These are phyloP conservation scores for Phalanger gymnotis DNA, from an alignment of 2,797 vertebrate genomes.

Conservation along the genomic window DNA sequence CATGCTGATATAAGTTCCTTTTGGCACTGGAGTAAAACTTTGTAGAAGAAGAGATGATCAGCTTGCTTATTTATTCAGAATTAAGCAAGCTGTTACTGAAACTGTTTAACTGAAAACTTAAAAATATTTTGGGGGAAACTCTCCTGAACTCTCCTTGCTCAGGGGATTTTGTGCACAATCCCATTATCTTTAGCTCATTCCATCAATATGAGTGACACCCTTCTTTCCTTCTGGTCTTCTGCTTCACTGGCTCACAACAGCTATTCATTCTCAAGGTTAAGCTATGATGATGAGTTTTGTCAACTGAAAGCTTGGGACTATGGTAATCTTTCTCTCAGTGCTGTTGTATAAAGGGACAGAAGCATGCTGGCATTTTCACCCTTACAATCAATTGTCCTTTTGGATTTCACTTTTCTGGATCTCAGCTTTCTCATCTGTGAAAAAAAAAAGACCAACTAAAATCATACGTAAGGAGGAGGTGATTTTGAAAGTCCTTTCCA, in stretches of 20 bases:
- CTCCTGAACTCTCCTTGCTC: constrained; percentile 12
- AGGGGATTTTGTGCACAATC: not conserved
- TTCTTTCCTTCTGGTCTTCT: constrained; percentile 15
- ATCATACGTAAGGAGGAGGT: not conserved
- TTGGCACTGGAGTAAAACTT: constrained; percentile 48
- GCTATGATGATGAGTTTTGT: not conserved
- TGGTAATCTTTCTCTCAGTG: constrained; percentile 16
- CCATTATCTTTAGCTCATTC: not conserved
- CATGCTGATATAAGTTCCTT: constrained; percentile 32
- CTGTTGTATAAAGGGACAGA: constrained; percentile 5
- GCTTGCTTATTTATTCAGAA: constrained; percentile 45
- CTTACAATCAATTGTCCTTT: constrained; percentile 12
- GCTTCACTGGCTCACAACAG: not conserved
- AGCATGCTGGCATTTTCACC: not conserved
- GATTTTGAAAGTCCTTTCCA: constrained; percentile 32
- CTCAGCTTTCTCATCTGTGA: constrained; percentile 35
- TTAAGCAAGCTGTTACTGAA: constrained; percentile 39
- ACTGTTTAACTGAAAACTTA: constrained; percentile 47
- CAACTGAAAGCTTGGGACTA: not conserved
- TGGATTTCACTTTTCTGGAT: not conserved
- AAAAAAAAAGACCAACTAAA: not conserved
- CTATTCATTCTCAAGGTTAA: constrained; percentile 59
- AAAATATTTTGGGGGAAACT: not conserved
- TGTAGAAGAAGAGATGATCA: constrained; percentile 50
- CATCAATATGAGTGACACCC: not conserved